These are phyloP conservation scores for western clawed frog (Xenopus tropicalis) DNA, from an alignment of 2,113 vertebrate genomes.

Conservation along the genomic window DNA sequence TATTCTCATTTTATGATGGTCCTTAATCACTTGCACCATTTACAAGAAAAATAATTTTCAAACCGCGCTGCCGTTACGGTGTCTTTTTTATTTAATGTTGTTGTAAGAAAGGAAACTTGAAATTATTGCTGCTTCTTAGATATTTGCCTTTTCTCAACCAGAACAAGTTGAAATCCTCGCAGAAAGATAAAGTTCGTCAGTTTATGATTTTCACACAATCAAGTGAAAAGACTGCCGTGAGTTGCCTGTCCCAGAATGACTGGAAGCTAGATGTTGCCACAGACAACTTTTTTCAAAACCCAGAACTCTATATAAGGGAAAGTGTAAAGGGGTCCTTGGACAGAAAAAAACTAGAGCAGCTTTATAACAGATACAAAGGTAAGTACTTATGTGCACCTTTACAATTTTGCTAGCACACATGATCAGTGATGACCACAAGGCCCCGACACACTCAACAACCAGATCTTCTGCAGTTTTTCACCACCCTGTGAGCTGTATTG, in stretches of 20 bases:
- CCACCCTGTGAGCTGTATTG: no score
- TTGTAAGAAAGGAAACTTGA: no score
- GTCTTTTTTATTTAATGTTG: no score
- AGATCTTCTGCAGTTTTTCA: no score
- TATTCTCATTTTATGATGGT: no score
- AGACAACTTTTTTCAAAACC: slow-evolving; percentile 97
- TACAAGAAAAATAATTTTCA: no score
- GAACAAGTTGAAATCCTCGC: slow-evolving; percentile 99
- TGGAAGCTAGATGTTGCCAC: slow-evolving; percentile 99
- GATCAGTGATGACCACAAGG: no score
- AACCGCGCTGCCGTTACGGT: no score
- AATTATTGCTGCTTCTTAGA: no score
- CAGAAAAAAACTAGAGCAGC: slow-evolving; percentile 92
- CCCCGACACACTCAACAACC: no score
- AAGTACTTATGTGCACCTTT: slow-evolving; percentile 47
- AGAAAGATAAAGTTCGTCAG: slow-evolving; percentile 99
- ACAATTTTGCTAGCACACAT: no score
- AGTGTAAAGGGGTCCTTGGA: slow-evolving; percentile 88
- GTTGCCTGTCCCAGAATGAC: slow-evolving; percentile 95
- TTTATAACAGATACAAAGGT: slow-evolving; percentile 97
- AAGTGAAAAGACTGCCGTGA: slow-evolving; percentile 95
- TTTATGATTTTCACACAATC: slow-evolving; percentile 99
- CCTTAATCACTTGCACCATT: no score
- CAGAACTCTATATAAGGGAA: slow-evolving; percentile 90
- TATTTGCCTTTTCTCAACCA: slow-evolving; percentile 54